phyloP scores from a whole-genome alignment of 1,140 invertebrate genomes.

The Lutraria rhynchaena region DNA sequence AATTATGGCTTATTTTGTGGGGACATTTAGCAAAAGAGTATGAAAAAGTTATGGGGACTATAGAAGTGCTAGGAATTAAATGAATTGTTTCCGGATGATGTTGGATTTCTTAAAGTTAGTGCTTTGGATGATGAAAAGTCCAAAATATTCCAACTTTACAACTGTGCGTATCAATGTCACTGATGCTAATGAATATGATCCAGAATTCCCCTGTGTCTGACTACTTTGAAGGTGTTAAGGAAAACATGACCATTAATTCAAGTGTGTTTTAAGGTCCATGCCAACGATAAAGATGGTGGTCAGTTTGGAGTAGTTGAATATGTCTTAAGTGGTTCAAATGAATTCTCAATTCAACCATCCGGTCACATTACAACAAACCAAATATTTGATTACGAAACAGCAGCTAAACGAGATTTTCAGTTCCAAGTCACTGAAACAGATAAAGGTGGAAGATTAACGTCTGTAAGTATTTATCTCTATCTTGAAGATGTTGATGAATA shows the following conservation, averaged over 20 bases:
- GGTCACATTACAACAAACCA: constrained; percentile 88
- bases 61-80: too few relatives aligned
- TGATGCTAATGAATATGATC: too few relatives aligned
- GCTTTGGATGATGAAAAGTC: too few relatives aligned
- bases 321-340: constrained; percentile 85
- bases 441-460: constrained; percentile 89
- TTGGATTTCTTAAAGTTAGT: too few relatives aligned
- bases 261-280: constrained; percentile 93
- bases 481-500: constrained; percentile 96
- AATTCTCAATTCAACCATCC: constrained; percentile 75
- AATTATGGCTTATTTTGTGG: too few relatives aligned
- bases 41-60: too few relatives aligned
- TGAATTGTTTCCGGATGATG: too few relatives aligned
- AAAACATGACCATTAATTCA: constrained; percentile 87
- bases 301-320: constrained; percentile 93
- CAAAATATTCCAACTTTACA: constrained; percentile 95
- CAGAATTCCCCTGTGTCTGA: too few relatives aligned
- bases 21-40: too few relatives aligned
- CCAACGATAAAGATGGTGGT: constrained; percentile 93
- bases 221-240: too few relatives aligned
- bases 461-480: constrained; percentile 91
- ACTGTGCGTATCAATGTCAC: too few relatives aligned
- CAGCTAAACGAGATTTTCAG: constrained; percentile 87
- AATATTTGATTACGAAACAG: constrained; percentile 74
- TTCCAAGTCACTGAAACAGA: constrained; percentile 93